Evolutionary conservation across 2,888 invertebrate genomes (phyloP), one percentile per base, ranked within the genome.

Genomic region (Drosophila tripunctata): DNA sequence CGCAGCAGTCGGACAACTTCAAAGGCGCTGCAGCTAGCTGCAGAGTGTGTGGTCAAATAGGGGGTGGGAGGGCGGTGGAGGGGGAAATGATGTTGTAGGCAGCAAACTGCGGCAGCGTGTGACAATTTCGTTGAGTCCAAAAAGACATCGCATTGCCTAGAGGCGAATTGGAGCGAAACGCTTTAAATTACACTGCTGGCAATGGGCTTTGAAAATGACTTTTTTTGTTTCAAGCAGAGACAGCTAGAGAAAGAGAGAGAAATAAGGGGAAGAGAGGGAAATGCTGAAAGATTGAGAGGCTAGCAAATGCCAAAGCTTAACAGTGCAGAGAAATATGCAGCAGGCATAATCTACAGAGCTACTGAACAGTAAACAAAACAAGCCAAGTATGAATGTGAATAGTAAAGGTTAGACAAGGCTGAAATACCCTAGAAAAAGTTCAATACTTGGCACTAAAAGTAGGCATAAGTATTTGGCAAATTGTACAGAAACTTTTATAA

Each of bases 151-250:
- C 63, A 58, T 41, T 19, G 67, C 65, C 55, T 40, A 58, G 45
- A 65, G 65, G 64, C 64, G 76, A 83, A 81, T 64, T 81, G 83
- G 80, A 78, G 80, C 78, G 61, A 51, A 78, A 65, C 61, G 69
- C 68, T 80, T 78, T 76, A 82, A 81, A 78, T 81, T 80, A 78
- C n/a, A n/a, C 80, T 79, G 65, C 62, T 57, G 75, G 78, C 60
- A 55, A 69, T 66, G 73, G 66, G 57, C 69, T 47, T 50, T 57
- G 35, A 54, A 56, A 66, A 66, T 65, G 68, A 68, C 52, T 72
- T 72, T 72, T 72, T 72, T 68, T 55, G 40, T 52, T 44, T 31
- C 17, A 41, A 6, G 15, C 0, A 19, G 27, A 51, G 12, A 0
- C 15, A 15, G 8, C 17, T n/a, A 12, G 24, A 38, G 35, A 41